These are phyloP conservation scores for Microtus richardsoni DNA, from an alignment of 2,113 vertebrate genomes.

Conservation along the genomic window DNA sequence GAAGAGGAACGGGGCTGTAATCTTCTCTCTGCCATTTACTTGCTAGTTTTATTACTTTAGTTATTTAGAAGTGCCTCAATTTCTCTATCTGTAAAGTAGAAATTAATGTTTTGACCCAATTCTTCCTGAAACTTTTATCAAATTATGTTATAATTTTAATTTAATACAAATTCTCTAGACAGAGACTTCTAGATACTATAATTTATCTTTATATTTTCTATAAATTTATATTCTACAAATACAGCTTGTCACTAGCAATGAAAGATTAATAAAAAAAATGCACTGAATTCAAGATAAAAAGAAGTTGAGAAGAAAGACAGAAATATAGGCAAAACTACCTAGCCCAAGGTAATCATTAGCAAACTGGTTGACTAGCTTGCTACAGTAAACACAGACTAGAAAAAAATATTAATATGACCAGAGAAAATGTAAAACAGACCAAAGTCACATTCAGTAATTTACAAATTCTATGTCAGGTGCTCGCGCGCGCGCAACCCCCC, in stretches of 20 bases:
- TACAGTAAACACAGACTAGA: not conserved
- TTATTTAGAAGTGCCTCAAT: not conserved
- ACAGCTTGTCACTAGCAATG: not conserved
- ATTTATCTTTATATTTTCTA: not conserved
- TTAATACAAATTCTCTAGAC: not conserved
- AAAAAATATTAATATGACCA: not conserved
- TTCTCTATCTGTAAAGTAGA: not conserved
- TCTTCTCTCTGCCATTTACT: not conserved
- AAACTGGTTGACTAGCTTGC: not conserved
- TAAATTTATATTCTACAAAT: not conserved
- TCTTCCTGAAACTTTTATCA: not conserved
- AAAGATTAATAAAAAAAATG: not conserved
- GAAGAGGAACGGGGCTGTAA: not conserved
- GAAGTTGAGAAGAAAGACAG: not conserved
- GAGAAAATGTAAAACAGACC: not conserved
- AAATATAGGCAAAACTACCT: not conserved
- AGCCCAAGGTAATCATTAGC: not conserved
- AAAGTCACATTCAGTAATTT: not conserved
- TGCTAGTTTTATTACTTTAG: not conserved
- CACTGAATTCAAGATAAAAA: not conserved
- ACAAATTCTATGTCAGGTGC: not conserved
- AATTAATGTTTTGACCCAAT: not conserved
- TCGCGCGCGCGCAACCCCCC: accelerated
- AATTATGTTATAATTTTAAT: slow-evolving; percentile 1
- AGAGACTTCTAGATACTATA: not conserved